Evolutionary conservation across 2,113 vertebrate genomes (phyloP).

Genomic region (Cyprinodon tularosa): DNA sequence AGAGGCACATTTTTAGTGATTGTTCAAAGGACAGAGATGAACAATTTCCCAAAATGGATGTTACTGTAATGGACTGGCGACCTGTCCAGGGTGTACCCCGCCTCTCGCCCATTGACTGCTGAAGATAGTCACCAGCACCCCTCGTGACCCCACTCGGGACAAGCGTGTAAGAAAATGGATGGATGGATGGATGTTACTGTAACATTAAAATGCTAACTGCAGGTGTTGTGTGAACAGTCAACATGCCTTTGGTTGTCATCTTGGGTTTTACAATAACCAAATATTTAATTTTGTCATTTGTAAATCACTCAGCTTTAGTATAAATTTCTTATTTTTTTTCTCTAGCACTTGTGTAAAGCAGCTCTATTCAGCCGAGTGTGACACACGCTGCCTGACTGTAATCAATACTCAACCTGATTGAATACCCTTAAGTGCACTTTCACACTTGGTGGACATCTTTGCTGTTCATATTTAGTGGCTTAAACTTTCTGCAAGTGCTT

Average conservation of each 20-base stretch:
- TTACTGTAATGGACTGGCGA: too few species aligned
- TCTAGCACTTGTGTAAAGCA: background rate
- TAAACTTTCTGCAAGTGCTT: too few species aligned
- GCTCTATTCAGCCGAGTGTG: slow-evolving; percentile 1
- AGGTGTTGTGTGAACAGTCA: background rate
- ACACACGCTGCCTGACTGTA: background rate
- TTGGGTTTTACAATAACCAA: background rate
- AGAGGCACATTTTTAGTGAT: background rate
- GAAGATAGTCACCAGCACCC: too few species aligned
- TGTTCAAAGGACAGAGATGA: background rate
- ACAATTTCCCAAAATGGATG: background rate
- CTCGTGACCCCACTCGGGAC: too few species aligned
- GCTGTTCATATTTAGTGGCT: background rate
- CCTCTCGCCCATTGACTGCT: too few species aligned
- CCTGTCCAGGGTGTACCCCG: too few species aligned
- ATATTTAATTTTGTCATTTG: background rate
- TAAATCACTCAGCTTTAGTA: too few species aligned
- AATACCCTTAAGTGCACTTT: slow-evolving; percentile 2
- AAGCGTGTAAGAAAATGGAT: too few species aligned
- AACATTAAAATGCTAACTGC: background rate
- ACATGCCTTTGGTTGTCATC: background rate
- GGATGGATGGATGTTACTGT: background rate
- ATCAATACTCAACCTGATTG: slow-evolving; percentile 17
- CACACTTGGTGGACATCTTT: slow-evolving; percentile 8
- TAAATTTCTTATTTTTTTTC: background rate